A percentile compares a stretch with the other conserved stretches of the same genome.
These are phyloP conservation scores for Cecidostiba fungosa DNA, from an alignment of 2,888 invertebrate species.

Conservation along the genomic window DNA sequence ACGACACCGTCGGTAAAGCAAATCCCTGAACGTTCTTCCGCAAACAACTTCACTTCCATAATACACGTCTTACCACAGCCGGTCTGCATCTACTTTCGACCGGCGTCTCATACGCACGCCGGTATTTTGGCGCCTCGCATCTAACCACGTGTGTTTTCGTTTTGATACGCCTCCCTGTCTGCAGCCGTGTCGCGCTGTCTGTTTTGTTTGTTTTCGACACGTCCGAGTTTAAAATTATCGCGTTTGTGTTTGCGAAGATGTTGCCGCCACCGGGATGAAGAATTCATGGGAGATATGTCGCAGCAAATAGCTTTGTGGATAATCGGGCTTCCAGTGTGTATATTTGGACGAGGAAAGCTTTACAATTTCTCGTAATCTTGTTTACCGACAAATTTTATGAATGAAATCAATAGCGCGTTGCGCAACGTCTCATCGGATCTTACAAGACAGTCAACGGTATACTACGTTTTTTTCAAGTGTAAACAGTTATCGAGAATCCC, in stretches of 20 bases:
- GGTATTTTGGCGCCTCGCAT: constrained; percentile 35
- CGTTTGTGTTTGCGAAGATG: neutral
- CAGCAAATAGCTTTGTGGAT: neutral
- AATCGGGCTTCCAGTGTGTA: neutral
- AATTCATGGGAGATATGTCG: neutral
- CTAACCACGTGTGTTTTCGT: constrained; percentile 41
- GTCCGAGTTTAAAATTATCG: neutral
- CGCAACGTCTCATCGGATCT: no score
- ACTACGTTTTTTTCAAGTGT: no score
- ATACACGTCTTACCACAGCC: neutral
- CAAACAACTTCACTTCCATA: neutral
- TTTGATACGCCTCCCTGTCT: constrained; percentile 30
- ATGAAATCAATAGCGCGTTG: no score
- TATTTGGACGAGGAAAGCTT: neutral
- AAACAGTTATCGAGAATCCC: neutral
- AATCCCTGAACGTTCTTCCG: neutral
- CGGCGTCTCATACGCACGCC: neutral
- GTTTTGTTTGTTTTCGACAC: constrained; percentile 21
- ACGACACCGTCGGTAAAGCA: constrained; percentile 9
- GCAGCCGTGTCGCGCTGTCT: neutral
- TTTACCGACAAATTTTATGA: neutral
- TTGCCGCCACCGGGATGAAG: neutral
- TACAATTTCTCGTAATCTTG: neutral
- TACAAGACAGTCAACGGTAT: no score
- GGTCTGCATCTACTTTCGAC: constrained; percentile 17